A percentile compares a stretch with the other conserved stretches of the same genome.
Evolutionary conservation across 2,888 invertebrate species (phyloP).

Genomic region (Tineola bisselliella): DNA sequence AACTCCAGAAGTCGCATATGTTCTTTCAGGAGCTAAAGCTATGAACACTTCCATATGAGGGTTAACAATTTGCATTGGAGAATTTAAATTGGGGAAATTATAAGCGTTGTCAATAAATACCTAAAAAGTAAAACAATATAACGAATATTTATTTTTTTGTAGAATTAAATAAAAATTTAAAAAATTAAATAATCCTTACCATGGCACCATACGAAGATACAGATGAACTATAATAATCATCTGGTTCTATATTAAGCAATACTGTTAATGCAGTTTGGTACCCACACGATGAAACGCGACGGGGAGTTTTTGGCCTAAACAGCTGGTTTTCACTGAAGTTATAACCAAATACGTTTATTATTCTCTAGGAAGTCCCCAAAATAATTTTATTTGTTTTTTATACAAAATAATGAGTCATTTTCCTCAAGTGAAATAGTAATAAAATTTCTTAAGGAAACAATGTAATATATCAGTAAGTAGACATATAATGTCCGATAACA

Average conservation of each 20-base stretch:
- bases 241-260: conserved; percentile 60
- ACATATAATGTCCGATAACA: too few species aligned
- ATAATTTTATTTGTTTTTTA: too few species aligned
- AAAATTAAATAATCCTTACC: conserved; percentile 35
- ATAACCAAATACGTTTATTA: too few species aligned
- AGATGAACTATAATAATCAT: conserved; percentile 71
- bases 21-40: conserved; percentile 71
- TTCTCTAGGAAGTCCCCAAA: too few species aligned
- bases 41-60: conserved; percentile 69
- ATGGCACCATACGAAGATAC: conserved; percentile 71
- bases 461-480: too few species aligned
- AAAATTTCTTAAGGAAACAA: too few species aligned
- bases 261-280: conserved; percentile 73
- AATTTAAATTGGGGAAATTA: conserved; percentile 71
- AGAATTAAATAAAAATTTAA: not conserved
- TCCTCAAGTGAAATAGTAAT: too few species aligned
- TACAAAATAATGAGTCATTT: too few species aligned
- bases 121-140: conserved; percentile 29
- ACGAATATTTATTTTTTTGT: too few species aligned
- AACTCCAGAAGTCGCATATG: conserved; percentile 68
- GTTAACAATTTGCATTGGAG: conserved; percentile 68
- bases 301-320: conserved; percentile 40
- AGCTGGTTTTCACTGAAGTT: not conserved
- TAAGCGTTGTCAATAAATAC: conserved; percentile 72
- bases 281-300: conserved; percentile 74